Percentiles rank a stretch among this genome's conserved stretches.
phyloP scores from a whole-genome alignment of 2,888 invertebrate genomes.

The Lasioglossum villosulum region DNA sequence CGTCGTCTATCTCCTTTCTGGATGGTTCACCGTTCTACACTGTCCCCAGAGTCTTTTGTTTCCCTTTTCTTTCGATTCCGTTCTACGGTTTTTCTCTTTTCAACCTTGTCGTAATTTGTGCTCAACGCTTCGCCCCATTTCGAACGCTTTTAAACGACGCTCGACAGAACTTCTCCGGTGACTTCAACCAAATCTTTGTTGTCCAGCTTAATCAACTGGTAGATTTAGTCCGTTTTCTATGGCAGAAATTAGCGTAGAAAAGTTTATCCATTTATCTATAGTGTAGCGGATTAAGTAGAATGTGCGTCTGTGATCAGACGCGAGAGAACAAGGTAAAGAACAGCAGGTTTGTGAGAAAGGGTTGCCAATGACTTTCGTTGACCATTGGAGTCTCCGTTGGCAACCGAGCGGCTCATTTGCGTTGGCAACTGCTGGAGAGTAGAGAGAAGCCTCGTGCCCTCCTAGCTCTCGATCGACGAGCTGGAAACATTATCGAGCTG shows the following conservation, averaged over 20 bases:
- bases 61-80: slow-evolving; percentile 21
- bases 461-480: slow-evolving; percentile 4
- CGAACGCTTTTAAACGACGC: slow-evolving; percentile 32
- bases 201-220: not conserved
- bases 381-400: slow-evolving; percentile 34
- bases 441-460: not conserved
- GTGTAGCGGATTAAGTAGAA: not conserved
- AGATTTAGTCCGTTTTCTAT: not conserved
- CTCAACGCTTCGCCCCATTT: slow-evolving; percentile 26
- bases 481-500: slow-evolving; percentile 8
- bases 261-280: too few relatives aligned
- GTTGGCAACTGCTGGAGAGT: not conserved
- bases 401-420: not conserved
- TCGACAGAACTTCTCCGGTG: slow-evolving; percentile 45
- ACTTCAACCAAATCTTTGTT: not conserved
- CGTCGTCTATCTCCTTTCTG: not conserved
- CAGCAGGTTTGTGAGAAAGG: not conserved
- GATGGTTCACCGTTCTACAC: not conserved
- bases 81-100: not conserved
- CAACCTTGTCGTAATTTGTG: not conserved
- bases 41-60: not conserved
- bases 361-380: slow-evolving; percentile 41
- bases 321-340: not conserved
- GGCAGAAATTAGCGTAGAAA: not conserved
- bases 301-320: not conserved